Conservation (phyloP, 2,888 invertebrate genomes). For the Chymomyza caudatula region DNA sequence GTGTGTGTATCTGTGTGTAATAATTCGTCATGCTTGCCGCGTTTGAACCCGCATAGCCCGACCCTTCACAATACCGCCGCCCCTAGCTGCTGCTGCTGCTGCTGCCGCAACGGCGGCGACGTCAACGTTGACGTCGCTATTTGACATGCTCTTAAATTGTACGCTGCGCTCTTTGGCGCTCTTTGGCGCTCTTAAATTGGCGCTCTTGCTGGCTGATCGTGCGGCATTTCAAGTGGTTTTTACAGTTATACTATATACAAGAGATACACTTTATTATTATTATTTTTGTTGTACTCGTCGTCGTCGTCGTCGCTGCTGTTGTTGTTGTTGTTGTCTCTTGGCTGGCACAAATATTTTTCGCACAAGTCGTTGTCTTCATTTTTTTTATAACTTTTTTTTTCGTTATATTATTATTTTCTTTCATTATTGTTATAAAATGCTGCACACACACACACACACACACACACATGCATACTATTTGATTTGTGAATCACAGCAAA, state of each 20-base stretch:
- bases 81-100: background rate
- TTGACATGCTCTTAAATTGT: too few species aligned
- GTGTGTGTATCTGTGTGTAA: slow-evolving; percentile 49
- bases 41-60: slow-evolving; percentile 63
- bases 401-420: slow-evolving; percentile 15
- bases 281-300: background rate
- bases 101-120: slow-evolving; percentile 5
- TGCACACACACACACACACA: too few species aligned
- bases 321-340: slow-evolving; percentile 31
- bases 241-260: slow-evolving; percentile 59
- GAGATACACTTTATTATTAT: slow-evolving; percentile 37
- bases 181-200: slow-evolving; percentile 3
- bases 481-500: slow-evolving; percentile 65
- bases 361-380: slow-evolving; percentile 43
- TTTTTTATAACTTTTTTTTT: slow-evolving; percentile 15
- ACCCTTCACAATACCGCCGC: background rate
- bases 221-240: slow-evolving; percentile 60
- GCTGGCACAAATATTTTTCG: slow-evolving; percentile 67
- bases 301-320: slow-evolving; percentile 28
- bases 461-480: slow-evolving; percentile 43
- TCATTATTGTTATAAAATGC: slow-evolving; percentile 46
- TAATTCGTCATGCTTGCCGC: slow-evolving; percentile 71
- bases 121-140: too few species aligned
- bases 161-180: slow-evolving; percentile 28
- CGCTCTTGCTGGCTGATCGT: slow-evolving; percentile 48